These are phyloP conservation scores for Fundulus diaphanus DNA, from an alignment of 2,797 vertebrate species.

Conservation along the genomic window DNA sequence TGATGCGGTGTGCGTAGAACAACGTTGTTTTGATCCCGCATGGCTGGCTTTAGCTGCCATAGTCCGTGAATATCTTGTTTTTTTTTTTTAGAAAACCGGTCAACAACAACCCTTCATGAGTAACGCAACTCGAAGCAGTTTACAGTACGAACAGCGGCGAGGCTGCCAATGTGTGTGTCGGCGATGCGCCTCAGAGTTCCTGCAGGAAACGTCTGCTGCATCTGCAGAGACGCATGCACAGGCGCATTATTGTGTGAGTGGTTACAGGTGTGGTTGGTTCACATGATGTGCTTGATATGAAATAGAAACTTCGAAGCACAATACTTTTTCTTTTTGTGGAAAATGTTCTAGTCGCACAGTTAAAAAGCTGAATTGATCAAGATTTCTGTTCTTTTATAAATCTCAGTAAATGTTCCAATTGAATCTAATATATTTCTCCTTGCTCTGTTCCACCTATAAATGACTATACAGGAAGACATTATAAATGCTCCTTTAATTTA, in stretches of 20 bases:
- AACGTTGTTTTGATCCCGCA: constrained; percentile 29
- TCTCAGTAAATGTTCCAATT: no score
- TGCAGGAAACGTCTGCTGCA: constrained; percentile 64
- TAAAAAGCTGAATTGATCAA: background rate
- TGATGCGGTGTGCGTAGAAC: background rate
- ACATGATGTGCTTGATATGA: constrained; percentile 13
- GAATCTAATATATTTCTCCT: no score
- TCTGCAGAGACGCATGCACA: constrained; percentile 55
- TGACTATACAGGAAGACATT: no score
- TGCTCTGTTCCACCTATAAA: no score
- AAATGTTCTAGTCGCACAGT: background rate
- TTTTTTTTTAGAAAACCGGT: no score
- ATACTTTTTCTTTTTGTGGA: background rate
- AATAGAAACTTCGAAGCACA: constrained; percentile 5
- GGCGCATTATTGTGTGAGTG: background rate
- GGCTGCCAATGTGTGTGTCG: constrained; percentile 20
- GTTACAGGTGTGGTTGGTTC: constrained; percentile 35
- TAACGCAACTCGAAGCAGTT: background rate
- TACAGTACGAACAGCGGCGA: constrained; percentile 11
- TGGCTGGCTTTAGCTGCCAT: constrained; percentile 49
- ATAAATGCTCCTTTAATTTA: no score
- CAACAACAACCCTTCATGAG: background rate
- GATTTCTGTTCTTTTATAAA: no score
- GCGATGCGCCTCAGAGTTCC: constrained; percentile 24
- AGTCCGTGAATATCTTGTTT: no score